These are phyloP conservation scores for Hemiprocne comata DNA, from an alignment of 2,113 vertebrate genomes.

Conservation along the genomic window DNA sequence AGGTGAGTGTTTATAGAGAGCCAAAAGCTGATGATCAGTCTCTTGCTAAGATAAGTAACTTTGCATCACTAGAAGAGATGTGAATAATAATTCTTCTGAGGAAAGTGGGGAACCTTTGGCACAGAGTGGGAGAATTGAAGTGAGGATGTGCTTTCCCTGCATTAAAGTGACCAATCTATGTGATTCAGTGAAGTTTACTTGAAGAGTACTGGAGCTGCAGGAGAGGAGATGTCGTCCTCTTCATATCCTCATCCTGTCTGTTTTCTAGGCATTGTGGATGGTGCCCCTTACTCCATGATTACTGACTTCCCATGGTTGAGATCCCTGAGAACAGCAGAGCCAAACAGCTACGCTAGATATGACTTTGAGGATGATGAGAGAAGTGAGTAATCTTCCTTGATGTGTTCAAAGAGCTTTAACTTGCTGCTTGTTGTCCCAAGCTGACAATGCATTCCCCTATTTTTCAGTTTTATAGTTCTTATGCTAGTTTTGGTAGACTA, in stretches of 20 bases:
- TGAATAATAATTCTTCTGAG: background rate
- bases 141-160: background rate
- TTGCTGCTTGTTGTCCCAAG: background rate
- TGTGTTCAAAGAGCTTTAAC: background rate
- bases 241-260: background rate
- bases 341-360: slow-evolving; percentile 94
- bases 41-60: background rate
- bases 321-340: slow-evolving; percentile 91
- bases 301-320: slow-evolving; percentile 97
- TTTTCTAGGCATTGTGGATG: slow-evolving; percentile 88
- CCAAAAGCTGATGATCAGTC: background rate
- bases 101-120: background rate
- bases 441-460: background rate
- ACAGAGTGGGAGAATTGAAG: background rate
- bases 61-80: background rate
- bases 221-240: background rate
- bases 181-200: background rate
- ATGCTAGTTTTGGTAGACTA: background rate
- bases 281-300: slow-evolving; percentile 95
- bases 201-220: background rate
- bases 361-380: slow-evolving; percentile 98
- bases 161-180: background rate
- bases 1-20: slow-evolving; percentile 75
- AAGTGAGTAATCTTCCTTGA: slow-evolving; percentile 81
- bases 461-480: background rate